Conservation (phyloP, 64 coral and sea anemone genomes). For the Acropora tenuis region DNA sequence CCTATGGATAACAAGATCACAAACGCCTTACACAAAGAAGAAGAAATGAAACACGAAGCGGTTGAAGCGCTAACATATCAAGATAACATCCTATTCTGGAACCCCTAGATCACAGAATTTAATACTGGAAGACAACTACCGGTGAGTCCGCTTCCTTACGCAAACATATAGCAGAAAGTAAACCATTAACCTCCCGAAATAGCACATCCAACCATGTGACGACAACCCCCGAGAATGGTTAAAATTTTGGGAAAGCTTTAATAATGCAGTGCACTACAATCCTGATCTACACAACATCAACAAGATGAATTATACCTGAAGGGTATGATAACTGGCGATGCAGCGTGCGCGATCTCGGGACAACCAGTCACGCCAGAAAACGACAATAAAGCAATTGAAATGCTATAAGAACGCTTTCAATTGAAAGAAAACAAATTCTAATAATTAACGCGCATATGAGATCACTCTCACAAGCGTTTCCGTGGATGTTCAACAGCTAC, state of each 20-base stretch:
- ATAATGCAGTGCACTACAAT: conserved; percentile 61
- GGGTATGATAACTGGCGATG: conserved; percentile 24
- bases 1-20: conserved; percentile 26
- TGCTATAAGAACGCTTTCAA: neutral
- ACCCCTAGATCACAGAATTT: conserved; percentile 34
- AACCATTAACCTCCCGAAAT: conserved; percentile 32
- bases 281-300: conserved; percentile 39
- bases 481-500: conserved; percentile 9
- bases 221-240: conserved; percentile 50
- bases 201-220: conserved; percentile 60
- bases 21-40: neutral
- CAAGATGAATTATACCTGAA: conserved; percentile 60
- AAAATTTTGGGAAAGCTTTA: conserved; percentile 57
- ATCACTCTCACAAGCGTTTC: neutral
- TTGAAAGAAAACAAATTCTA: neutral
- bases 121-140: conserved; percentile 2
- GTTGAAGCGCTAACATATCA: conserved; percentile 31
- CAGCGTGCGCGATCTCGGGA: conserved; percentile 51
- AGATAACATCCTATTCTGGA: conserved; percentile 35
- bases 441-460: neutral
- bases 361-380: neutral
- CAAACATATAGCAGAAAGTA: too few species aligned
- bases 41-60: neutral
- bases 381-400: neutral
- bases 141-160: conserved; percentile 1